These are phyloP conservation scores for Trichomalopsis sarcophagae DNA, from an alignment of 1,140 invertebrate species.

Conservation along the genomic window DNA sequence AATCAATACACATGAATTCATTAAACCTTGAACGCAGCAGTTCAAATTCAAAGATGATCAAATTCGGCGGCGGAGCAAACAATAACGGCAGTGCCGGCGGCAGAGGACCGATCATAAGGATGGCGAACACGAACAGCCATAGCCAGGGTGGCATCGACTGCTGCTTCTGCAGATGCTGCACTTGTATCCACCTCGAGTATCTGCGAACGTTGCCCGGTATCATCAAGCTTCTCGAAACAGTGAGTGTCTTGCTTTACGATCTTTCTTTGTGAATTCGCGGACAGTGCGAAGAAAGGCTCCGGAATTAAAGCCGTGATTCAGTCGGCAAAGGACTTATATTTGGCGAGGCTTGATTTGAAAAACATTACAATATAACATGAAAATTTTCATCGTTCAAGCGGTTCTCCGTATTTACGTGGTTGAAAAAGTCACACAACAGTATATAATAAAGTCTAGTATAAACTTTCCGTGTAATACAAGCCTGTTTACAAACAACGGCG, in stretches of 20 bases:
- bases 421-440: too few species aligned
- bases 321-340: too few species aligned
- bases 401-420: too few species aligned
- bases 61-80: slow-evolving; percentile 37
- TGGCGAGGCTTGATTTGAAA: too few species aligned
- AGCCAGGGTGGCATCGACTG: slow-evolving; percentile 77
- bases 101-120: slow-evolving; percentile 63
- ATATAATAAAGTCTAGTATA: too few species aligned
- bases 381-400: too few species aligned
- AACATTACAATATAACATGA: too few species aligned
- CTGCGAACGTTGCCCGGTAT: slow-evolving; percentile 81
- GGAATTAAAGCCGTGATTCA: too few species aligned
- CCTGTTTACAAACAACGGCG: slow-evolving; percentile 42
- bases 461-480: slow-evolving; percentile 48
- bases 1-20: too few species aligned
- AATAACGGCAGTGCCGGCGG: slow-evolving; percentile 36
- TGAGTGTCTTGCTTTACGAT: slow-evolving; percentile 68
- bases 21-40: too few species aligned
- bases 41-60: slow-evolving; percentile 53
- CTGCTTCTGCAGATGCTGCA: slow-evolving; percentile 84
- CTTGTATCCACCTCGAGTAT: slow-evolving; percentile 86
- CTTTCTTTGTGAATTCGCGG: too few species aligned
- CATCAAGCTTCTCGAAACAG: slow-evolving; percentile 84
- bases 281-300: too few species aligned
- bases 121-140: slow-evolving; percentile 56